phyloP scores from a whole-genome alignment of 2,888 invertebrate genomes.

The Candidula unifasciata region DNA sequence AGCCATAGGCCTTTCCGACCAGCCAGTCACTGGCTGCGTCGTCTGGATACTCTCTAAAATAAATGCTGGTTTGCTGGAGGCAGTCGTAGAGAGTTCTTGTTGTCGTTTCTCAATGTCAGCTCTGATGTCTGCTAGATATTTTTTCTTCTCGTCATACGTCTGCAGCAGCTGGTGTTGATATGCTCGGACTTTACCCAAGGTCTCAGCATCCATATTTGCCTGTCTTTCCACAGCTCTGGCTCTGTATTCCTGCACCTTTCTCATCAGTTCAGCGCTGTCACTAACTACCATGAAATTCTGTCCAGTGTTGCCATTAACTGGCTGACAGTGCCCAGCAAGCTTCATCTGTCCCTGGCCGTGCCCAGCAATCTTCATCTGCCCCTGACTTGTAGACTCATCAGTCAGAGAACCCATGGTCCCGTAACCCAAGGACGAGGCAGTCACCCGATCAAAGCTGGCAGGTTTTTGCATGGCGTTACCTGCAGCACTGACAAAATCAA shows the following conservation, averaged over 20 bases:
- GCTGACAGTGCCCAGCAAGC: background rate
- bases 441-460: background rate
- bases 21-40: background rate
- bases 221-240: conserved; percentile 62
- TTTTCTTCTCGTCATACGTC: conserved; percentile 66
- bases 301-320: background rate
- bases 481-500: background rate
- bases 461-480: background rate
- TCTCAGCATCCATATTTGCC: conserved; percentile 47
- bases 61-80: background rate
- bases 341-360: background rate
- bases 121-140: conserved; percentile 63
- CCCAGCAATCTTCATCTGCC: background rate
- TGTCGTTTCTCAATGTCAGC: conserved; percentile 64
- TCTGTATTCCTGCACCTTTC: conserved; percentile 66
- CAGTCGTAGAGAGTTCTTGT: conserved; percentile 52
- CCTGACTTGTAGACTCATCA: background rate
- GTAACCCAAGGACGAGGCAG: conserved; percentile 17
- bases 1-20: background rate
- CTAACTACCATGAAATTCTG: background rate
- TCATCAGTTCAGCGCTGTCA: background rate
- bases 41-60: background rate
- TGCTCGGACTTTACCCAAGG: conserved; percentile 61
- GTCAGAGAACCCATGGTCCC: background rate
- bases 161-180: conserved; percentile 66